phyloP scores from a whole-genome alignment of 2,797 vertebrate species.

The Parotocinclus haroldoi region DNA sequence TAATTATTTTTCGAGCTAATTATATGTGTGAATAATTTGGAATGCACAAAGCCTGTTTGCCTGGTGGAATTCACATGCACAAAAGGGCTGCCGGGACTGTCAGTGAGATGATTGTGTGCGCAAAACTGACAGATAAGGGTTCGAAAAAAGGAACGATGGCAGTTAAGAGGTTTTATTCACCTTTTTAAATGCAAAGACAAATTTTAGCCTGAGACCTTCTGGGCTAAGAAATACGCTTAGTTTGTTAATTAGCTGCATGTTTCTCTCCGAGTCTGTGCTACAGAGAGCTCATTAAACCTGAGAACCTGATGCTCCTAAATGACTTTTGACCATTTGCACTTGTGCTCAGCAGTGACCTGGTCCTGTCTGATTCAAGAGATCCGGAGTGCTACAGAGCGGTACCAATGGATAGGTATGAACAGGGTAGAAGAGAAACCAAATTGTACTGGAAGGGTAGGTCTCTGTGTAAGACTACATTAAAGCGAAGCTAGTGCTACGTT shows the following conservation, averaged over 20 bases:
- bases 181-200: conserved; percentile 35
- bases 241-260: conserved; percentile 59
- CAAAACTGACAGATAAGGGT: conserved; percentile 68
- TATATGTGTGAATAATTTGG: conserved; percentile 69
- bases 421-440: conserved; percentile 8
- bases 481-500: too few species aligned
- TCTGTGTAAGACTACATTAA: not conserved
- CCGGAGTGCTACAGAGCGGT: conserved; percentile 1
- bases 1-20: conserved; percentile 73
- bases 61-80: conserved; percentile 64
- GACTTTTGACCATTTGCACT: conserved; percentile 30
- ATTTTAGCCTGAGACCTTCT: conserved; percentile 57
- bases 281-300: conserved; percentile 40
- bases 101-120: conserved; percentile 68
- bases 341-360: conserved; percentile 40
- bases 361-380: conserved; percentile 9
- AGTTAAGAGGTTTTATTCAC: conserved; percentile 13
- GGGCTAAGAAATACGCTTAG: conserved; percentile 54
- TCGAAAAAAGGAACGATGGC: conserved; percentile 62
- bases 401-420: not conserved
- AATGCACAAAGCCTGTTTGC: conserved; percentile 66
- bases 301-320: conserved; percentile 8
- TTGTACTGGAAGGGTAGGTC: not conserved
- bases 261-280: conserved; percentile 15
- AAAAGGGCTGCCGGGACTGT: conserved; percentile 65